Evolutionary conservation across 2,797 vertebrate species (phyloP), one percentile per base, ranked within the genome.

Genomic region (Lagodon rhomboides): DNA sequence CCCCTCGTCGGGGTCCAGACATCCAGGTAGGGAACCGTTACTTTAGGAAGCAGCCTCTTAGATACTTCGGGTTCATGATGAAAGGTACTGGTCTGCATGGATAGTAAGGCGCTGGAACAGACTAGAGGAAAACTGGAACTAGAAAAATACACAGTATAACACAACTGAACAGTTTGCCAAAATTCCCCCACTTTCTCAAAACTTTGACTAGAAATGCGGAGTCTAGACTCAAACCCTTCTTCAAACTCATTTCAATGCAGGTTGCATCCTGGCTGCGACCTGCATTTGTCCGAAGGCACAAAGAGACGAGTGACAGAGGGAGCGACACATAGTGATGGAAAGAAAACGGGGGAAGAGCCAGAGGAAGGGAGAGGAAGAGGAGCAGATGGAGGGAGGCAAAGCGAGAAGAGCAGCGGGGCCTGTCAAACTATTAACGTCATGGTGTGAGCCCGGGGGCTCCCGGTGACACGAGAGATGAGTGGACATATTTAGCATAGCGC

Each of bases 361-460:
- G 68, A 77, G 60, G 68, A 85, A 69, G 58, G 68, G 43, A 25
- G 56, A 53, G 23, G 59, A 66, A 74, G 73, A 65, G 56, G 49
- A 86, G 70, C 88, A 89, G 89, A 86, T 78, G 82, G 84, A 85
- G 75, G 51, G 61, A 79, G 75, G 72, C 69, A 68, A 76, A 79
- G 76, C 46, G 18, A 89, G 77, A 87, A 12, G 80, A 86, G 83
- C 86, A 89, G 81, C 54, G 80, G 68, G 82, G 89, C 80, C 88
- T 90, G 79, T 90, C 83, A 90, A 87, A 89, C 89, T 82, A 92
- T 92, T 91, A 92, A 86, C 68, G 34, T 92, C 91, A 91, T 82
- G 75, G 82, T 50, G 90, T 73, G 91, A 87, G 92, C 85, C 76
- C 3, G 11, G 22, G 22, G 87, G 92, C 84, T 83, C 63, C 66